Base-by-base conservation (phyloP, 2,113 vertebrate genomes). In the Chlorodrepanis virens region DNA sequence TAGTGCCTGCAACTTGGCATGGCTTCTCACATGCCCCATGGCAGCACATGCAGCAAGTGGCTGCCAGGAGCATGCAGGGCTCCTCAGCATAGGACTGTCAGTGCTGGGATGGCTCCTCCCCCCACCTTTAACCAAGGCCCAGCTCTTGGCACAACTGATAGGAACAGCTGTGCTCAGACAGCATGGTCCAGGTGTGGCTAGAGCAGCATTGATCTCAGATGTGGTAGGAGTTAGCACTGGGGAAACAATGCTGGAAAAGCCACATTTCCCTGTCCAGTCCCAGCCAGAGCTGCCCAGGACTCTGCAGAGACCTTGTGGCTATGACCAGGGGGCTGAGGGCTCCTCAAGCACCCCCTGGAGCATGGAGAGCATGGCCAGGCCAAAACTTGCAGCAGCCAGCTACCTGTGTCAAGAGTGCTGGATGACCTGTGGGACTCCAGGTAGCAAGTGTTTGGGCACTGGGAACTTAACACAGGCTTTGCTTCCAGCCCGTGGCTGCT, bases 11-110 rank as follows among this genome's bases (percentile, higher is more conserved):
- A 5, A 12, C 24, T 71, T 16, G 11, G 53, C 22, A 23, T 5
- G 27, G 35, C 77, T 84, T 60, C 35, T 76, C 2, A 1, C 12
- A 11, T 31, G 29, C 21, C n/a, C 14, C 29, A 1, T 47, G 61
- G 59, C 42, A 35, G 59, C 17, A 28, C 8, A 13, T 0, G 0
- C 10, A 6, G 47, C 9, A 40, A 19, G 33, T 5, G 6, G 22
- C 60, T 83, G 44, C 44, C 3, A 7, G 31, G 45, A 35, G 57
- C 23, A 20, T 6, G 47, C 39, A 12, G n/a, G 42, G 57, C 35
- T 70, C 33, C 15, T 74, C 3, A 2, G 6, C 12, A 6, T 12
- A 10, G 60, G 27, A 33, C 11, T 3, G 1, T 19, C 14, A 44
- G 28, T n/a, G 28, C 40, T 57, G 52, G 17, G 33, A 31, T 28